Base-by-base conservation (phyloP, 2,888 invertebrate species). In the Leptopilina myrica region DNA sequence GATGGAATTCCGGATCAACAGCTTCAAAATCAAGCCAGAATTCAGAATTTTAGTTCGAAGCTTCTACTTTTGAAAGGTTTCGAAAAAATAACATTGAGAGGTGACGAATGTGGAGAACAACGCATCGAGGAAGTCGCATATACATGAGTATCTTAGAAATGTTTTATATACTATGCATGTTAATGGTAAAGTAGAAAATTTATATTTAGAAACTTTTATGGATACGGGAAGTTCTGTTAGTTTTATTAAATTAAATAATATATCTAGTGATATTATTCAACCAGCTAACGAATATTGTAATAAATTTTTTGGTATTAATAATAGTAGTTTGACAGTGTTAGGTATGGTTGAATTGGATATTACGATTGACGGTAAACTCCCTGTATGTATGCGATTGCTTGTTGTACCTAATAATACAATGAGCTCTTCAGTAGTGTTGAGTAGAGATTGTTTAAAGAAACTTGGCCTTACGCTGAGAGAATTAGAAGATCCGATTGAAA, bases 1-100 rank as follows among this genome's bases (percentile, higher is more conserved):
- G 64, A 76, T 9, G 81, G 81, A 3, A 79, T 81, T 40, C 79
- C 78, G 2, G 81, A 81, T 66, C 14, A 14, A 4, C 15, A 11
- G 15, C 56, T 80, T 40, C 76, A 76, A 3, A 78, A 80, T 53
- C 81, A 80, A 20, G 81, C 80, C 8, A 76, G 77, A 7, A 80
- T 80, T 1, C 81, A 81, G 15, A 43, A 64, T 2, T 81, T 81
- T 56, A n/a, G 15, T 11, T 49, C 80, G 33, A 75, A 33, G n/a
- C n/a, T 59, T 7, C 12, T 62, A 40, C 20, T 81, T 2, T 8
- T 79, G n/a, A 64, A 69, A 33, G 77, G 78, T 20, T 81, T 81
- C 11, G 59, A 76, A 20, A 67, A 77, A 46, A 77, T 81, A 8
- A 26, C 66, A 5, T 65, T 77, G 56, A 77, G 73, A 46, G 43